Base-by-base conservation (phyloP, 2,113 vertebrate genomes). In the Spea multiplicata region DNA sequence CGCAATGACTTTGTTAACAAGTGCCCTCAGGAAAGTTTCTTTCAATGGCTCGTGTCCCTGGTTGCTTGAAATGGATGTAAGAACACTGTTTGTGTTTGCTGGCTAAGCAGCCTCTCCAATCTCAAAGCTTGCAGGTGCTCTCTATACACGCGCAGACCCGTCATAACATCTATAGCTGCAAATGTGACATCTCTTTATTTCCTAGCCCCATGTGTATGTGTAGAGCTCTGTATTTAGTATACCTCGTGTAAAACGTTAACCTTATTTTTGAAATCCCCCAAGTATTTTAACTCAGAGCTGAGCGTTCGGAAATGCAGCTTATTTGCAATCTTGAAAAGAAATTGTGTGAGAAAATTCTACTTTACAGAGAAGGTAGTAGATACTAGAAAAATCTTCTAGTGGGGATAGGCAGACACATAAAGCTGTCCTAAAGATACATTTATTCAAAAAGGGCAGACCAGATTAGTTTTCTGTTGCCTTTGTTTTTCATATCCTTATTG, bases 121-220 rank as follows among this genome's bases (percentile, higher is more conserved):
- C 78, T 80, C 64, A 74, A 49, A 71, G n/a, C 52, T 67, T 68
- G 78, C 78, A 80, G 78, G 78, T 80, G 78, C 46, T 80, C 71
- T 64, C 71, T 73, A 72, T 73, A 80, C 53, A 74, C 71, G n/a
- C 46, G 16, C 10, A 76, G 52, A 67, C 30, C 65, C 30, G n/a
- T 78, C 69, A 78, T 61, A 70, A 78, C 68, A 71, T 65, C 30
- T 46, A 64, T 68, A n/a, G 44, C 75, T 50, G 47, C 53, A 77
- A 71, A 61, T 55, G 61, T 77, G 75, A 77, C 45, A 49, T 49
- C 55, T 71, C 75, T 78, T 48, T 78, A 57, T 78, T 78, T 61
- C 71, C 46, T 3, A 12, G 30, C 48, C 52, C 68, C 65, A 10
- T 72, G 55, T 70, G 66, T 70, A 52, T 44, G 10, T 50, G 55